Evolutionary conservation across 2,888 invertebrate genomes (phyloP).

Genomic region (Lypha dubia): DNA sequence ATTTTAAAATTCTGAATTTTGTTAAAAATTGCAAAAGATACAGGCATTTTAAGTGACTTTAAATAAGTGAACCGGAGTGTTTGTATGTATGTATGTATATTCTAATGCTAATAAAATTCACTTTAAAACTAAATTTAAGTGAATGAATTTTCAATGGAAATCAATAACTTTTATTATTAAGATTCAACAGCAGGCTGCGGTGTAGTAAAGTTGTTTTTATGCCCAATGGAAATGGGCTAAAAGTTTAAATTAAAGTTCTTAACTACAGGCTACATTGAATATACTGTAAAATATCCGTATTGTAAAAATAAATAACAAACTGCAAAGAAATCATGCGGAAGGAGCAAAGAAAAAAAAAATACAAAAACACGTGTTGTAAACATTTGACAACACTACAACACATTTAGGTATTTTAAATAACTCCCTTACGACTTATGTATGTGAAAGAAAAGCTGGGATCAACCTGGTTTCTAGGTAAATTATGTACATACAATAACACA

Average conservation of each 20-base stretch:
- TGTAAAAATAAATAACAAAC: slow-evolving; percentile 34
- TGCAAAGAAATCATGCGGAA: slow-evolving; percentile 18
- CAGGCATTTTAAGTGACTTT: no score
- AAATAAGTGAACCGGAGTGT: no score
- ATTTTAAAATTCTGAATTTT: no score
- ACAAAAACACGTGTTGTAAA: slow-evolving; percentile 67
- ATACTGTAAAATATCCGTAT: slow-evolving; percentile 45
- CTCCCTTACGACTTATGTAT: slow-evolving; percentile 10
- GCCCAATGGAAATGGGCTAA: slow-evolving; percentile 42
- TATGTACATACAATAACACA: no score
- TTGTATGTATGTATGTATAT: not conserved
- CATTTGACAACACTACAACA: slow-evolving; percentile 18
- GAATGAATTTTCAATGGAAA: slow-evolving; percentile 49
- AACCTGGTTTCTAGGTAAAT: no score
- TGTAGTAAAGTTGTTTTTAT: slow-evolving; percentile 44
- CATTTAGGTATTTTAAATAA: slow-evolving; percentile 26
- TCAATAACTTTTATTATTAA: slow-evolving; percentile 46
- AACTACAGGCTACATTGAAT: slow-evolving; percentile 49
- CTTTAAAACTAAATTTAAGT: not conserved
- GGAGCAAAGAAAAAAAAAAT: slow-evolving; percentile 30
- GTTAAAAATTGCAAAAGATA: no score
- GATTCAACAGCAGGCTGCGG: not conserved
- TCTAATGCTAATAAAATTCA: not conserved
- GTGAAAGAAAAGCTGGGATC: slow-evolving; percentile 37
- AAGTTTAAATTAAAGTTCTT: slow-evolving; percentile 69